Percentiles rank a stretch among this genome's conserved stretches.
These are phyloP conservation scores for Chiridota heheva DNA, from an alignment of 35 echinoderm and acorn worm species.

Conservation along the genomic window DNA sequence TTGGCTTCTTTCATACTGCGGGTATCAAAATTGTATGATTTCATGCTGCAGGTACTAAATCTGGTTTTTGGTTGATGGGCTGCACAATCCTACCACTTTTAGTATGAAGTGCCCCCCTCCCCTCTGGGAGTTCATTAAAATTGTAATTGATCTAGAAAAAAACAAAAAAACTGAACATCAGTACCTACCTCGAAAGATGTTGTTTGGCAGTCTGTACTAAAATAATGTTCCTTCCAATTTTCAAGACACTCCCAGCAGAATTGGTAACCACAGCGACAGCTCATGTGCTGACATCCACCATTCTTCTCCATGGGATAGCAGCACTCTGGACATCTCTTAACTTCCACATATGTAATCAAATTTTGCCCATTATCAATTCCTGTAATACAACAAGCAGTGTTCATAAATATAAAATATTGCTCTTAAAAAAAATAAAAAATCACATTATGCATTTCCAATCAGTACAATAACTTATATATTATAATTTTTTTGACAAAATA, in stretches of 20 bases:
- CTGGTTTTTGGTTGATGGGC: too few species aligned
- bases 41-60: too few species aligned
- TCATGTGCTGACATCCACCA: constrained; percentile 75
- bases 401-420: background rate
- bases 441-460: background rate
- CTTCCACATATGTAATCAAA: constrained; percentile 46
- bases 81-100: too few species aligned
- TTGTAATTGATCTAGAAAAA: too few species aligned
- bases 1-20: too few species aligned
- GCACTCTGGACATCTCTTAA: constrained; percentile 73
- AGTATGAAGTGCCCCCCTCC: too few species aligned
- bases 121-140: too few species aligned
- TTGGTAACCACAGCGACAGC: constrained; percentile 45
- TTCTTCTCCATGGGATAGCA: constrained; percentile 63
- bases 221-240: constrained; percentile 9
- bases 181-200: too few species aligned
- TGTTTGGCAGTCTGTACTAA: too few species aligned
- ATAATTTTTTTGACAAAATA: background rate
- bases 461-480: background rate
- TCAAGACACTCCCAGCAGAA: constrained; percentile 79
- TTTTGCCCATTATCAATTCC: constrained; percentile 8
- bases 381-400: background rate
- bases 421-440: background rate
- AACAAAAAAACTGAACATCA: too few species aligned
- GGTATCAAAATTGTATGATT: too few species aligned